Percentiles rank a stretch among this genome's conserved stretches.
These are phyloP conservation scores for Nasonia vitripennis DNA, from an alignment of 1,140 invertebrate genomes.

Conservation along the genomic window DNA sequence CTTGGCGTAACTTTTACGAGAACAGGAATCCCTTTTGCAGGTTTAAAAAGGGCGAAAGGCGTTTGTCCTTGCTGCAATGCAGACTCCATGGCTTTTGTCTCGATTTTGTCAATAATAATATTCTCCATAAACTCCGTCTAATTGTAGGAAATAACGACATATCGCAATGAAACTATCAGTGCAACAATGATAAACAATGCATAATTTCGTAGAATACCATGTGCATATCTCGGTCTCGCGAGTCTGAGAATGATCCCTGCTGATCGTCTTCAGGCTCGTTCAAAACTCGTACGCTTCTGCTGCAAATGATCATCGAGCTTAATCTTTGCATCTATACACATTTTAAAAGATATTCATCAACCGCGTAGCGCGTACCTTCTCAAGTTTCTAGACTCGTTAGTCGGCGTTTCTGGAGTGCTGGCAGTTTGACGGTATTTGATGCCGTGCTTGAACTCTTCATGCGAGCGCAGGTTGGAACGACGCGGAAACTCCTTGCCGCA, in stretches of 20 bases:
- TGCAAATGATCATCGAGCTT: constrained; percentile 32
- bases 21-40: constrained; percentile 77
- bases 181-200: not conserved
- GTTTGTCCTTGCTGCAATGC: constrained; percentile 74
- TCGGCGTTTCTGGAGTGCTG: constrained; percentile 40
- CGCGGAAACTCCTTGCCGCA: constrained; percentile 77
- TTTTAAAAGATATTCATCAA: no score
- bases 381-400: constrained; percentile 57
- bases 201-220: constrained; percentile 37
- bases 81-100: constrained; percentile 77
- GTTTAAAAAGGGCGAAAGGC: constrained; percentile 78
- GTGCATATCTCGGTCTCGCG: constrained; percentile 59
- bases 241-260: constrained; percentile 55
- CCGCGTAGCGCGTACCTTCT: constrained; percentile 59
- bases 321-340: not conserved
- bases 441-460: constrained; percentile 78
- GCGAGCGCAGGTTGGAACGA: constrained; percentile 75
- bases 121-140: constrained; percentile 64
- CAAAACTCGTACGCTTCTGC: constrained; percentile 71
- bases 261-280: constrained; percentile 68
- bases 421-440: constrained; percentile 71
- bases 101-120: constrained; percentile 77
- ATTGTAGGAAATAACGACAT: not conserved
- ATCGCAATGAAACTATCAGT: not conserved
- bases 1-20: constrained; percentile 77